Base-by-base conservation (phyloP, 2,888 invertebrate species). In the Folsomia manolachei region DNA sequence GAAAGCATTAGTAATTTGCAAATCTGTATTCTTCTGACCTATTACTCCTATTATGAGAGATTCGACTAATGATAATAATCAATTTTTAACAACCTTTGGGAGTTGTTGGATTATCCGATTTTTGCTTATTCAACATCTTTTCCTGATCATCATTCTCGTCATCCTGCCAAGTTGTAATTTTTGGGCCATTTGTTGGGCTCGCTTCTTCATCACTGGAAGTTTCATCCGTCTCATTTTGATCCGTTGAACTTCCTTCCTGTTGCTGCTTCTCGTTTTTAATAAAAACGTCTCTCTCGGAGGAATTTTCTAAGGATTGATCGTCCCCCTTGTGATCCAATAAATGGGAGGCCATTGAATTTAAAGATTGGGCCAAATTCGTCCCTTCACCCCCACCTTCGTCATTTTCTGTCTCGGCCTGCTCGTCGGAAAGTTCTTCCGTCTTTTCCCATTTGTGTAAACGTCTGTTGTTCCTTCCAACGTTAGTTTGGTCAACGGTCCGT, bases 261-360 rank as follows among this genome's bases (percentile, higher is more conserved):
- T n/a, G n/a, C n/a, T n/a, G n/a, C n/a, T n/a, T n/a, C 53, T 73
- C 75, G 39, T 69, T 73, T 51, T 76, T 71, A 26, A 80, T 52
- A 71, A 75, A 79, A 1, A 80, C 73, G 73, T 80, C 80, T 63
- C 77, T 76, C 63, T 80, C 80, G 1, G 76, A 74, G 19, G 79
- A 79, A 69, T 78, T 80, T 64, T 80, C 79, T 26, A 79, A 64
- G 9, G 74, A 75, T 1, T 78, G 78, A 1, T 79, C 77, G 4
- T 68, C 73, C n/a, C 63, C 64, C n/a, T n/a, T n/a, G n/a, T n/a
- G n/a, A 24, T 73, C 70, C 52, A 78, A 62, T 39, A 79, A 62
- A 63, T 78, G 77, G 4, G 79, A 75, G 7, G 78, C 72, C 73
- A 80, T 79, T 19, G 79, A 75, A 7, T 77, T 71, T 0, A 80